Base-by-base conservation (phyloP, 1,140 invertebrate genomes). In the Bradysia coprophila region DNA sequence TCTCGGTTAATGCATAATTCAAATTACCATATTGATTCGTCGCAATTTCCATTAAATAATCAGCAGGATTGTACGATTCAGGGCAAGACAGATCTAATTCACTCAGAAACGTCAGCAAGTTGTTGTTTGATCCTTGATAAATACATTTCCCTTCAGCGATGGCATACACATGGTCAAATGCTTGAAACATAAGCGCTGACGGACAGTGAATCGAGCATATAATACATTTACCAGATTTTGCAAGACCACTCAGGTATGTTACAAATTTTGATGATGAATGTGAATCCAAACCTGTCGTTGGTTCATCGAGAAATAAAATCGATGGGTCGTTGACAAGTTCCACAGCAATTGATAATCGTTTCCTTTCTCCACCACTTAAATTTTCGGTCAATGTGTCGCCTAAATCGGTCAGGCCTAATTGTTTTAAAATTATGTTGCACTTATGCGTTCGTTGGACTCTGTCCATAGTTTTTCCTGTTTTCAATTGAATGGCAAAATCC, bases 151-250 rank as follows among this genome's bases (percentile, higher is more conserved):
- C 89, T 34, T 78, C 75, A 1, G 76, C 75, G 3, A 94, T 56
- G 11, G 83, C 76, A 57, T 90, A 91, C 9, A 93, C 54, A 58
- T 87, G 77, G 61, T 95, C 89, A 60, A 94, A 88, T 74, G 87
- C 85, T 50, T 82, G 76, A 51, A 94, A 85, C 1, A 92, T 68
- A 24, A 76, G 67, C 2, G 85, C 85, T 45, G 81, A 89, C 0
- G 90, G 90, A 54, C 94, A 90, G 62, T 94, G 90, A 51, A 95
- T 90, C 4, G 82, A 89, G 51, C 89, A 92, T 38, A 97, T 78
- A 23, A 98, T 79, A 0, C 89, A 94, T 28, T 90, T 69, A 2
- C 87, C 89, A 52, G 90, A 86, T 8, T 75, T 61, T 0, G 91
- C 88, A 37, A 97, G 59, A 43, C 76, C 72, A 61, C 89, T 78